Conservation (phyloP, 2,888 invertebrate genomes). For the Marasmarcha lunaedactyla region DNA sequence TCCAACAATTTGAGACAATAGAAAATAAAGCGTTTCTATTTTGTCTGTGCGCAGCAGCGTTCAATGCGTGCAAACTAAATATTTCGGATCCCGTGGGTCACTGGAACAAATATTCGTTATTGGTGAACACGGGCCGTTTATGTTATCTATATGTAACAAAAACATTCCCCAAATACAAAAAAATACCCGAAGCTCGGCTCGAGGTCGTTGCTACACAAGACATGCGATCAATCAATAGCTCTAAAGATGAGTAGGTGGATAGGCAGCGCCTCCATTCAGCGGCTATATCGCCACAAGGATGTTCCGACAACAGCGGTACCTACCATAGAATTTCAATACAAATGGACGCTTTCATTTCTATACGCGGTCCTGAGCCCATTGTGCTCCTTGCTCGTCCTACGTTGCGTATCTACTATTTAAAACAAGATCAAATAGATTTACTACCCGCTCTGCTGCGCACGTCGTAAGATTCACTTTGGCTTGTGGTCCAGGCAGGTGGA, state of each 20-base stretch:
- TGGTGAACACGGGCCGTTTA: too few relatives aligned
- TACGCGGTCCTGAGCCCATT: neutral
- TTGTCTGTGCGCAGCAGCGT: too few relatives aligned
- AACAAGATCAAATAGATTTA: neutral
- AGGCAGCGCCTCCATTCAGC: neutral
- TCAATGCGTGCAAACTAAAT: too few relatives aligned
- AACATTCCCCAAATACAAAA: too few relatives aligned
- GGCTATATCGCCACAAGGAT: neutral
- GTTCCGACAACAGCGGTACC: neutral
- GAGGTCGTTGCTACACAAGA: neutral
- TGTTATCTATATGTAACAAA: too few relatives aligned
- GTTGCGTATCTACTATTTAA: neutral
- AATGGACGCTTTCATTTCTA: neutral
- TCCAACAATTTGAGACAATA: too few relatives aligned
- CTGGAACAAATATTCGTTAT: too few relatives aligned
- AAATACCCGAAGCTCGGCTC: too few relatives aligned
- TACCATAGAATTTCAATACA: neutral
- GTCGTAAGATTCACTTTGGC: neutral
- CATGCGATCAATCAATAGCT: neutral
- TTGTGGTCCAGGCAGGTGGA: slow-evolving; percentile 2
- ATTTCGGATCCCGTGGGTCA: too few relatives aligned
- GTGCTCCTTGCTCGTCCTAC: neutral
- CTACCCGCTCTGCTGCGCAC: neutral
- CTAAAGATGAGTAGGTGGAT: neutral
- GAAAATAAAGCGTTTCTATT: too few relatives aligned